A percentile compares a stretch with the other conserved stretches of the same genome.
Evolutionary conservation across 2,888 invertebrate genomes (phyloP).

Genomic region (Melieria crassipennis): DNA sequence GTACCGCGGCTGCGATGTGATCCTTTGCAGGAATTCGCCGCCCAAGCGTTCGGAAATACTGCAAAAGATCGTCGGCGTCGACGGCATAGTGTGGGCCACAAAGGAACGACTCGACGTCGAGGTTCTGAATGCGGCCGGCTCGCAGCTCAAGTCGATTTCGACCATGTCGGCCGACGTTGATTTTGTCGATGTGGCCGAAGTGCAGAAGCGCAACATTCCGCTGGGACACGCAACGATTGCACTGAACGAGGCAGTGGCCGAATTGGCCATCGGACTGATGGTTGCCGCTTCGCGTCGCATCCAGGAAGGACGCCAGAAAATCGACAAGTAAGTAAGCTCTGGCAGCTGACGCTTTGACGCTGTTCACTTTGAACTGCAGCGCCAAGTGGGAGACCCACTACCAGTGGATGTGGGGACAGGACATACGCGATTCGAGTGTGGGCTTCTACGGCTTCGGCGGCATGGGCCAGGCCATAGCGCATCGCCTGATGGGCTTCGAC

Average conservation of each 20-base stretch:
- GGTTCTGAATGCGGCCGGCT: constrained; percentile 66
- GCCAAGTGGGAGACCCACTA: constrained; percentile 76
- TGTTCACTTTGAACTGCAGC: constrained; percentile 52
- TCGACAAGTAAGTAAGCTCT: constrained; percentile 66
- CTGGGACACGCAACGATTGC: constrained; percentile 84
- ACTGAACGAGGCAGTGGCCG: constrained; percentile 81
- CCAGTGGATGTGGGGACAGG: constrained; percentile 82
- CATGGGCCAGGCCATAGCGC: constrained; percentile 79
- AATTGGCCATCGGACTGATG: constrained; percentile 80
- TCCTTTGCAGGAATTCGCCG: constrained; percentile 54
- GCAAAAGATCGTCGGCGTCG: constrained; percentile 58
- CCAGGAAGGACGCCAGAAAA: constrained; percentile 76
- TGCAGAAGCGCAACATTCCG: constrained; percentile 77
- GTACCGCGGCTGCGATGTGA: constrained; percentile 66
- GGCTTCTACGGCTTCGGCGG: constrained; percentile 85
- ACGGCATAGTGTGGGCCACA: constrained; percentile 61
- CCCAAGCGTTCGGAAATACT: constrained; percentile 57
- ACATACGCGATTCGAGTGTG: constrained; percentile 80
- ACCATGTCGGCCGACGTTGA: constrained; percentile 90
- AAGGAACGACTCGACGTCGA: constrained; percentile 57
- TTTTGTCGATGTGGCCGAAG: constrained; percentile 78
- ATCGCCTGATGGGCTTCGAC: constrained; percentile 78
- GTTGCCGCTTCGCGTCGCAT: constrained; percentile 81
- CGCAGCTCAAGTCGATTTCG: constrained; percentile 77
- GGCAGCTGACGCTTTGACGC: neutral